A percentile compares a stretch with the other conserved stretches of the same genome.
These are phyloP conservation scores for Thaumetopoea pityocampa DNA, from an alignment of 1,140 invertebrate genomes.

Conservation along the genomic window DNA sequence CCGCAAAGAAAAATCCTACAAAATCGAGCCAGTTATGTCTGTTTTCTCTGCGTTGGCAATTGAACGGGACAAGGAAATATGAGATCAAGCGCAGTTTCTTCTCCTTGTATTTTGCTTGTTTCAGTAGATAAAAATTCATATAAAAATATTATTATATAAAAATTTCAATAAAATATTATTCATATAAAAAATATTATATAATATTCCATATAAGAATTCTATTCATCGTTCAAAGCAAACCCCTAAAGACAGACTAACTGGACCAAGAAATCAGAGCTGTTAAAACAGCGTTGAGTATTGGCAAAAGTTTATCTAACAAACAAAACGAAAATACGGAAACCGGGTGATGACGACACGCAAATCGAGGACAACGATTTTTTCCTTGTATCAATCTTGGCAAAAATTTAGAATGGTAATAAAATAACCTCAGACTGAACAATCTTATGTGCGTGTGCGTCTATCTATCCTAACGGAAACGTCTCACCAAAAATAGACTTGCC, in stretches of 20 bases:
- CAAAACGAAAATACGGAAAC: constrained; percentile 20
- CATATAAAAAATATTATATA: no score
- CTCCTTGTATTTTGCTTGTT: no score
- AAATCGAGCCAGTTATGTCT: constrained; percentile 16
- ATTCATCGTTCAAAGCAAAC: no score
- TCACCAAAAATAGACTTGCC: constrained; percentile 57
- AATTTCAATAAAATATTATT: no score
- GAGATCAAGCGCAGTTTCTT: no score
- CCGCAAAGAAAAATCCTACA: constrained; percentile 45
- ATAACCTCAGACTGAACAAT: constrained; percentile 13
- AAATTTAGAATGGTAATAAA: constrained; percentile 22
- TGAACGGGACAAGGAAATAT: no score
- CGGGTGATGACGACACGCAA: constrained; percentile 6
- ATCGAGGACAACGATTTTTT: constrained; percentile 30
- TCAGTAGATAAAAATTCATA: no score
- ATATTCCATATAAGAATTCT: no score
- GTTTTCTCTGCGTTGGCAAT: not conserved
- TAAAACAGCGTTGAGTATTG: not conserved
- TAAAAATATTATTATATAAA: no score
- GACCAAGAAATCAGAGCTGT: no score
- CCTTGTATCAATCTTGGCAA: constrained; percentile 9
- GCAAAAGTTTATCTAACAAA: constrained; percentile 26
- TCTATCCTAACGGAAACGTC: constrained; percentile 44
- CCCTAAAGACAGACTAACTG: no score
- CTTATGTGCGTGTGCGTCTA: constrained; percentile 15